Evolutionary conservation across 1,140 invertebrate species (phyloP).

Genomic region (Trachymyrmex septentrionalis): DNA sequence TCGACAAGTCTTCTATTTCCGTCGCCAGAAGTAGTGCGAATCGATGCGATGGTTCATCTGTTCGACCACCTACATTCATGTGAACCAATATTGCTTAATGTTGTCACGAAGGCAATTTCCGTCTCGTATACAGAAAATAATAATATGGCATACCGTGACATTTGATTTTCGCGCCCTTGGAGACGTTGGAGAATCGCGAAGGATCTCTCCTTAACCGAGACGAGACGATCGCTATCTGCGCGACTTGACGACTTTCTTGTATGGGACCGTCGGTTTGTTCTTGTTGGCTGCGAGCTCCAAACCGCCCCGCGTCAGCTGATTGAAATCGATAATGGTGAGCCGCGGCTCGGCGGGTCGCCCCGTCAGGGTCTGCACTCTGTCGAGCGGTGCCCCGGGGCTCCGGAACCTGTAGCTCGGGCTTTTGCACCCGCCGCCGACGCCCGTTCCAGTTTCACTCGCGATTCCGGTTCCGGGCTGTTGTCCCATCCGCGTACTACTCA

Average conservation of each 20-base stretch:
- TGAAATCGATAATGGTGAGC: slow-evolving; percentile 91
- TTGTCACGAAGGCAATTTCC: neutral
- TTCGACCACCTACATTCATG: neutral
- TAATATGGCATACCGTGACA: neutral
- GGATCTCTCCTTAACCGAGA: neutral
- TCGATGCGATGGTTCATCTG: slow-evolving; percentile 17
- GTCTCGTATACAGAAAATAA: neutral
- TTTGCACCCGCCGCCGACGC: slow-evolving; percentile 76
- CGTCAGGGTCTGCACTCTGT: slow-evolving; percentile 69
- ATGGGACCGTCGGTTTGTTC: slow-evolving; percentile 72
- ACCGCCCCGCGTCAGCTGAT: slow-evolving; percentile 89
- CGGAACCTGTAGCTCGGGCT: slow-evolving; percentile 84
- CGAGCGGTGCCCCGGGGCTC: slow-evolving; percentile 81
- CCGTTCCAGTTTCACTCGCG: slow-evolving; percentile 75
- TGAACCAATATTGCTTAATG: slow-evolving; percentile 11
- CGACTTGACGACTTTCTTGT: slow-evolving; percentile 50
- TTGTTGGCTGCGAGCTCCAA: slow-evolving; percentile 85
- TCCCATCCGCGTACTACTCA: slow-evolving; percentile 82
- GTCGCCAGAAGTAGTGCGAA: slow-evolving; percentile 3
- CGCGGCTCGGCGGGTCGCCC: slow-evolving; percentile 85
- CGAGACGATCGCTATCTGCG: slow-evolving; percentile 61
- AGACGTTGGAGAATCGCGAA: no score
- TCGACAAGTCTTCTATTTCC: slow-evolving; percentile 11
- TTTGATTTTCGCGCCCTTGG: neutral
- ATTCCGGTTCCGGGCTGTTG: slow-evolving; percentile 70